Conservation (phyloP, 1,140 invertebrate species). For the Hylyphantes graminicola region DNA sequence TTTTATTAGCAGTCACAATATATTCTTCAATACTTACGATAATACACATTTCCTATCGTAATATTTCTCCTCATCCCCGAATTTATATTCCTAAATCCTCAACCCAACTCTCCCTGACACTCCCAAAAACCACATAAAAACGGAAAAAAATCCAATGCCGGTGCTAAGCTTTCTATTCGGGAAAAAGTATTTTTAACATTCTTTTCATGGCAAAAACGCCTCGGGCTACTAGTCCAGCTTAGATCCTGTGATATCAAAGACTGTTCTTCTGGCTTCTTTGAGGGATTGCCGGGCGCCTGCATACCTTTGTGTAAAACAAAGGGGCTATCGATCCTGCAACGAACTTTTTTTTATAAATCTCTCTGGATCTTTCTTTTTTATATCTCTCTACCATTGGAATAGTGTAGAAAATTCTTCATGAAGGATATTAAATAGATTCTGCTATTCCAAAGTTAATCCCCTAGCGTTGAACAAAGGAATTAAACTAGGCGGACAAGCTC, state of each 20-base stretch:
- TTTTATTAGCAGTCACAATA: too few relatives aligned
- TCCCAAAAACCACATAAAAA: background rate
- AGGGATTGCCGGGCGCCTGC: constrained; percentile 1
- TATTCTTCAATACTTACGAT: too few relatives aligned
- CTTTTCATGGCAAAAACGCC: too few relatives aligned
- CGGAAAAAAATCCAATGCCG: background rate
- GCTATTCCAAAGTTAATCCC: constrained; percentile 47
- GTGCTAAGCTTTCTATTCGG: background rate
- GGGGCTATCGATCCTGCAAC: constrained; percentile 2
- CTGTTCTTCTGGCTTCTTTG: background rate
- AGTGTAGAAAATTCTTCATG: constrained; percentile 14
- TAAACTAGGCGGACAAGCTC: background rate
- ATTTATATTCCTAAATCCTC: too few relatives aligned
- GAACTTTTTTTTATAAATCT: background rate
- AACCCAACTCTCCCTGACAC: too few relatives aligned
- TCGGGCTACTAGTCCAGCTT: background rate
- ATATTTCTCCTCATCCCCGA: too few relatives aligned
- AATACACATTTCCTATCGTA: too few relatives aligned
- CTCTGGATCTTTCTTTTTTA: too few relatives aligned
- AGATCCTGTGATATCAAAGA: background rate
- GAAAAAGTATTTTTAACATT: too few relatives aligned
- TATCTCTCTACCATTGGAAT: background rate
- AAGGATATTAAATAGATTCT: constrained; percentile 45
- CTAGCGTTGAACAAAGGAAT: constrained; percentile 44
- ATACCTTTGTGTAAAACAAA: constrained; percentile 34